phyloP scores from a whole-genome alignment of 2,797 vertebrate species.

The Toxotes lorentzi region DNA sequence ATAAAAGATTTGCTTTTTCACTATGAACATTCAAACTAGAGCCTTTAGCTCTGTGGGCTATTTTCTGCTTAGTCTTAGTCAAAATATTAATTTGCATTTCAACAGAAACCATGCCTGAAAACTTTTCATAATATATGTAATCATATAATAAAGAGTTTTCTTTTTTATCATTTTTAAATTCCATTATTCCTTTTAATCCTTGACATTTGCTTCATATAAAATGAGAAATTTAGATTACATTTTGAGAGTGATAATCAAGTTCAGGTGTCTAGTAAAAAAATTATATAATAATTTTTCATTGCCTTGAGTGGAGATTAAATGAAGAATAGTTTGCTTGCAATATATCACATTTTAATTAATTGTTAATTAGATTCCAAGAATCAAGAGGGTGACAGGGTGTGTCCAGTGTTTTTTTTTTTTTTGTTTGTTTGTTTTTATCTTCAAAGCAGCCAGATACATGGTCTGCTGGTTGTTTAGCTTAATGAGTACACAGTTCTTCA shows the following conservation, averaged over 20 bases:
- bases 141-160: neutral
- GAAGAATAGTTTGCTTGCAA: neutral
- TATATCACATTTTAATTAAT: constrained; percentile 16
- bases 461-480: neutral
- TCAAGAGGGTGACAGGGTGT: neutral
- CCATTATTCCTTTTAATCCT: constrained; percentile 17
- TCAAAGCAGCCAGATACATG: neutral
- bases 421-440: no score
- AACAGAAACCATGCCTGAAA: constrained; percentile 5
- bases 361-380: neutral
- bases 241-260: neutral
- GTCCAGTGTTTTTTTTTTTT: neutral
- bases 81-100: constrained; percentile 54
- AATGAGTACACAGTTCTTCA: neutral
- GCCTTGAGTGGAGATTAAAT: constrained; percentile 8
- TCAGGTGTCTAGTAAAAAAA: neutral
- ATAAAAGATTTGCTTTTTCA: constrained; percentile 44
- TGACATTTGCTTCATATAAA: neutral
- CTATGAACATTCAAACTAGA: constrained; percentile 27
- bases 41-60: neutral
- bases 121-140: neutral
- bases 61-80: constrained; percentile 8
- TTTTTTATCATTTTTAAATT: neutral
- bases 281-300: neutral
- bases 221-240: neutral